phyloP scores from a whole-genome alignment of 2,113 vertebrate species.

The Erythrocercus mccallii region DNA sequence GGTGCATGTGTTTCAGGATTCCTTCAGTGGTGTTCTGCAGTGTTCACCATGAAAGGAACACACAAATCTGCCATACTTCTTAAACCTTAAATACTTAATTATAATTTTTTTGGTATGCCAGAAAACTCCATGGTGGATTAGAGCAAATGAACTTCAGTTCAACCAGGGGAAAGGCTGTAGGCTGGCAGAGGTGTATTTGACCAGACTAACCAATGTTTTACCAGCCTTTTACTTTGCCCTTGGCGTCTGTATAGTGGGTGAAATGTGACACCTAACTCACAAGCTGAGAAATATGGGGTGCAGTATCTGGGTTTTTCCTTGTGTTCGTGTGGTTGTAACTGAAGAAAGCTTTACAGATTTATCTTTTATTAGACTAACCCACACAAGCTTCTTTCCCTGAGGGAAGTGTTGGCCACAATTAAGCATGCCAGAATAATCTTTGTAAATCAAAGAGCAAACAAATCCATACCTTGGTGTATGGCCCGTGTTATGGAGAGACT shows the following conservation, averaged over 20 bases:
- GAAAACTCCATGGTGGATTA: background rate
- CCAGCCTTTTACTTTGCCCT: background rate
- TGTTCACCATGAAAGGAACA: background rate
- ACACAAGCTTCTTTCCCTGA: background rate
- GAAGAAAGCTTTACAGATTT: conserved; percentile 16
- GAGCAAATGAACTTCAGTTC: background rate
- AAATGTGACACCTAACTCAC: fast-evolving
- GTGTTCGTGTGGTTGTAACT: conserved; percentile 14
- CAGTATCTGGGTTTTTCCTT: conserved; percentile 2
- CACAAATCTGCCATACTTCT: background rate
- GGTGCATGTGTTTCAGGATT: background rate
- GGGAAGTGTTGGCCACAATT: background rate
- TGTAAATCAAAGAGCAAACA: conserved; percentile 53
- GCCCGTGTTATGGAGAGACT: background rate
- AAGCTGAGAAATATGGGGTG: background rate
- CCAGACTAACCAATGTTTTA: background rate
- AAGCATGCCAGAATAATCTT: background rate
- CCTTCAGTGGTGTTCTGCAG: background rate
- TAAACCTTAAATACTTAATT: background rate
- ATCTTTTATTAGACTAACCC: conserved; percentile 48
- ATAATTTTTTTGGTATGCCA: background rate
- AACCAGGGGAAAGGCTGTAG: background rate
- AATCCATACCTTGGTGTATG: background rate
- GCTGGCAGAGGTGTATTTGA: background rate
- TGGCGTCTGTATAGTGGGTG: background rate